Base-by-base conservation (phyloP, 2,113 vertebrate species). In the Odontophorus gujanensis region DNA sequence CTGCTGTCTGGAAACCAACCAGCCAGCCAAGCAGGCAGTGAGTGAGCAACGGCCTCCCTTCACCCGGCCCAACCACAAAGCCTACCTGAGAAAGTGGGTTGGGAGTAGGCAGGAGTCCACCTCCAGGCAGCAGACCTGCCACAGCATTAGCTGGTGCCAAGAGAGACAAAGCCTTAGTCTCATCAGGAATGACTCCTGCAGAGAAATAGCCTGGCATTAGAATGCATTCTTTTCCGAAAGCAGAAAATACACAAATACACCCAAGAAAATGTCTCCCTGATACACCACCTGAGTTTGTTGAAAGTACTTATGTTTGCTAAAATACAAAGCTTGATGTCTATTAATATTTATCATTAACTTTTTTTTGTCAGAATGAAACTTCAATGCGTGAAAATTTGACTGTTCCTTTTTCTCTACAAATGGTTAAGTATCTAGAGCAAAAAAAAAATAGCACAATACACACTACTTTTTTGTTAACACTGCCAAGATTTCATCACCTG, bases 401-500 rank as follows among this genome's bases (percentile, higher is more conserved):
- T 97, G 95, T 98, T 98, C 97, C 97, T 98, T 98, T 98, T 98
- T 98, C 96, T 98, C 98, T 98, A 98, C 97, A 98, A 97, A 98
- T 96, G 98, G 98, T 98, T 98, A 98, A 98, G 97, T 97, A 98
- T 98, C 98, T 98, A 98, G 98, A 98, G 97, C 98, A 99, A 98
- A 98, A 98, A 51, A 98, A 57, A 98, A 98, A 98, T 99, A 98
- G 99, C 99, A 99, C 99, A 99, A 99, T 99, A 98, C 98, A 99
- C 99, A 99, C 98, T 98, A 98, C 98, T 98, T 97, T 98, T 96
- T 98, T 98, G 98, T 98, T 98, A 98, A 98, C 98, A 98, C 99
- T 99, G 99, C 99, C 99, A 99, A 99, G 99, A 99, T 99, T 98
- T 99, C 98, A 99, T 99, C 99, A 99, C 99, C 99, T 99, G 99